Evolutionary conservation across 2,113 vertebrate genomes (phyloP).

Genomic region (Bos javanicus): DNA sequence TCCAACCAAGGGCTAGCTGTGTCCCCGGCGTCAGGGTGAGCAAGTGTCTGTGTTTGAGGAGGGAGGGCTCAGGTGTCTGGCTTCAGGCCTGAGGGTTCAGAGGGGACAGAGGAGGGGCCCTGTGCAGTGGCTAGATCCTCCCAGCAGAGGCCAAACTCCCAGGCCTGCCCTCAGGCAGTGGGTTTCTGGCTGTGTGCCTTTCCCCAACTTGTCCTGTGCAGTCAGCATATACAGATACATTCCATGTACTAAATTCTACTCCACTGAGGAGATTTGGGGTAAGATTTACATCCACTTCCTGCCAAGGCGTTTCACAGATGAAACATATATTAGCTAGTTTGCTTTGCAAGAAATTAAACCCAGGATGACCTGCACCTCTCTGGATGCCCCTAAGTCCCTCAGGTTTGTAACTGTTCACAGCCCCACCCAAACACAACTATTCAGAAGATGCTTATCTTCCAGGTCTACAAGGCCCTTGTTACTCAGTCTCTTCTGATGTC

Average conservation of each 20-base stretch:
- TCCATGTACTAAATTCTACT: neutral
- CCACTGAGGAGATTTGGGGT: neutral
- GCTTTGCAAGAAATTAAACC: neutral
- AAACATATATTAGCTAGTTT: neutral
- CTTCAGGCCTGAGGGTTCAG: fast-evolving
- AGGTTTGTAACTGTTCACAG: neutral
- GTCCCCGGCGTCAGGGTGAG: neutral
- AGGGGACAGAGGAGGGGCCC: neutral
- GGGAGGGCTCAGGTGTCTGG: neutral
- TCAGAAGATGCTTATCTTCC: neutral
- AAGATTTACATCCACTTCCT: neutral
- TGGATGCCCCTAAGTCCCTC: neutral
- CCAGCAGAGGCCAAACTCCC: neutral
- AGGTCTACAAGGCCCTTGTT: neutral
- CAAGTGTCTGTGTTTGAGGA: neutral
- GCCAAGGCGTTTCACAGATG: neutral
- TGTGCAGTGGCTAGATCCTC: neutral
- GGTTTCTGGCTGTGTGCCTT: neutral
- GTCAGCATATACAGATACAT: neutral
- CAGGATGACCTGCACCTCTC: neutral
- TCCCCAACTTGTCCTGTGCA: neutral
- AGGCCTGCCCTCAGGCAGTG: neutral
- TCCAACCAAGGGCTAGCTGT: no score
- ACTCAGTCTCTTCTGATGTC: neutral
- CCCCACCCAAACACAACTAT: neutral